Percentiles rank a stretch among this genome's conserved stretches.
Evolutionary conservation across 2,113 vertebrate genomes (phyloP).

Genomic region (Empidonax alnorum): DNA sequence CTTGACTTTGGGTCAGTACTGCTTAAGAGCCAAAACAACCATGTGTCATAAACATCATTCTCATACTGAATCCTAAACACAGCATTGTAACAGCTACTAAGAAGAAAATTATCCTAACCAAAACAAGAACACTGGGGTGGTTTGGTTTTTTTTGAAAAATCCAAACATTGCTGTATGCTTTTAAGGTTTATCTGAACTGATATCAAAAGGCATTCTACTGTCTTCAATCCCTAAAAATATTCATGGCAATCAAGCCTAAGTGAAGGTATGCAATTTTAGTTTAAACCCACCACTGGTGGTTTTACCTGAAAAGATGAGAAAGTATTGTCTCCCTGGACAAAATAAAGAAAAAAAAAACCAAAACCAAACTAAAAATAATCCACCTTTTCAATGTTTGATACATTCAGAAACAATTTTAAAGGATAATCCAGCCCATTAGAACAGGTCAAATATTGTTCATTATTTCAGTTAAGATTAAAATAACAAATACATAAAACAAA

Average conservation of each 20-base stretch:
- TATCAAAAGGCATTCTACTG: not conserved
- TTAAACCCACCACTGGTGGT: not conserved
- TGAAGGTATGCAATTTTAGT: not conserved
- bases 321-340: not conserved
- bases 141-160: not conserved
- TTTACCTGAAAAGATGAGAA: not conserved
- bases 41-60: not conserved
- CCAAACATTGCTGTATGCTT: not conserved
- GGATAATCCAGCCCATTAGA: not conserved
- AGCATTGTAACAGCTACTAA: not conserved
- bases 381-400: not conserved
- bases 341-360: not conserved
- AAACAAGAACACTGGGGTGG: not conserved
- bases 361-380: not conserved
- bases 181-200: not conserved
- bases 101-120: not conserved
- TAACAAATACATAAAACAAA: not conserved
- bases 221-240: not conserved
- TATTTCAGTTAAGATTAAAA: not conserved
- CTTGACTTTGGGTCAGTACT: not conserved
- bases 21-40: not conserved
- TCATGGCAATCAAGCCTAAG: not conserved
- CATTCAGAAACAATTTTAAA: not conserved
- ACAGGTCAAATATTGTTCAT: not conserved
- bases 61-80: not conserved